These are phyloP conservation scores for Daphoenositta chrysoptera DNA, from an alignment of 2,113 vertebrate species.

Conservation along the genomic window DNA sequence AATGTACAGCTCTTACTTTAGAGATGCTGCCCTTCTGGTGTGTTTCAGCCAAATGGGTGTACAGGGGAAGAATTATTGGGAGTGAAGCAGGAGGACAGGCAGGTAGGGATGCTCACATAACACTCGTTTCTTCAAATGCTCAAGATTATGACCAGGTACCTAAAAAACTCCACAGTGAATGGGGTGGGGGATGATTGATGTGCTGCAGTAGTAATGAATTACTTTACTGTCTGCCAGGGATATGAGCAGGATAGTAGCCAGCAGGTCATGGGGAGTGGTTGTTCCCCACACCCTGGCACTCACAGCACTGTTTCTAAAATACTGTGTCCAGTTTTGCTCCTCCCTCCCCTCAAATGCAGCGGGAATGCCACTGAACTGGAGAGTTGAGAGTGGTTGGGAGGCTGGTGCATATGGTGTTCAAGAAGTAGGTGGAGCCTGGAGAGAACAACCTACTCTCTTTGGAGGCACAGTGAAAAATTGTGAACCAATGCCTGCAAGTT, in stretches of 20 bases:
- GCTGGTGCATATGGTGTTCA: accelerated
- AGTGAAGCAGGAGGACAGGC: not conserved
- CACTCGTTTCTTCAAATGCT: not conserved
- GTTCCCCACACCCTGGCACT: not conserved
- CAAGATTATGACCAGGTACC: not conserved
- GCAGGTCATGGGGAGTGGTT: not conserved
- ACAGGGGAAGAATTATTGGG: not conserved
- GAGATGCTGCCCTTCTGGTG: not conserved
- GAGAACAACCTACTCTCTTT: not conserved
- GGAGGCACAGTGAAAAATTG: not conserved
- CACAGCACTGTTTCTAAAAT: not conserved
- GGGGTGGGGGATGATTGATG: accelerated
- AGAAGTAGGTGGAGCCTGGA: not conserved
- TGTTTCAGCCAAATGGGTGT: not conserved
- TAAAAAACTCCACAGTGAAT: not conserved
- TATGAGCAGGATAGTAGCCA: not conserved
- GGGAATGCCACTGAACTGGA: not conserved
- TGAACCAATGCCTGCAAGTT: not conserved
- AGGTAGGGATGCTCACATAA: accelerated
- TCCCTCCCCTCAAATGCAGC: not conserved
- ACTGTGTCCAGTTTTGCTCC: not conserved
- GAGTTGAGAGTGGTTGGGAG: not conserved
- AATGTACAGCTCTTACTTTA: not conserved
- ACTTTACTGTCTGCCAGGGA: accelerated
- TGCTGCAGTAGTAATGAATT: not conserved